phyloP scores from a whole-genome alignment of 2,888 invertebrate species.

The Phania funesta region DNA sequence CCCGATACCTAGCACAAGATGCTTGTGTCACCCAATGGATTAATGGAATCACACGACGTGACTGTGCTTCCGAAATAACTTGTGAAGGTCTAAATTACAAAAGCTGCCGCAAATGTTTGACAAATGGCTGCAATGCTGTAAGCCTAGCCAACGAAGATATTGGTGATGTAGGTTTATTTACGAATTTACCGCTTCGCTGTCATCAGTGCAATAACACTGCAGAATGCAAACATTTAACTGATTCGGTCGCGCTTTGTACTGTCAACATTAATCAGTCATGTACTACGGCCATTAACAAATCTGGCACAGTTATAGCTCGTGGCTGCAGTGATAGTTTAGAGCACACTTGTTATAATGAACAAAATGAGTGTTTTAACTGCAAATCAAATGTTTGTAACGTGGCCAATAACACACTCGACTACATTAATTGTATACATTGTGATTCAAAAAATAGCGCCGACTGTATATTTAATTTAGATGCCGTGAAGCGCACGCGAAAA shows the following conservation, averaged over 20 bases:
- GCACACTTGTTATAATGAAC: constrained; percentile 61
- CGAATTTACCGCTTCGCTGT: constrained; percentile 70
- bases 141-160: constrained; percentile 52
- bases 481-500: constrained; percentile 64
- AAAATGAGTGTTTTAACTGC: constrained; percentile 73
- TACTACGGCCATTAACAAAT: constrained; percentile 60
- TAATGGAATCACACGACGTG: constrained; percentile 68
- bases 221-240: constrained; percentile 51
- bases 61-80: constrained; percentile 68
- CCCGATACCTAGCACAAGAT: constrained; percentile 64
- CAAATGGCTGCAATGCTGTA: constrained; percentile 63
- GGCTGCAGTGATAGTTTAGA: constrained; percentile 70
- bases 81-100: constrained; percentile 63
- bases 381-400: constrained; percentile 75
- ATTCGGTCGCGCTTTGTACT: constrained; percentile 52
- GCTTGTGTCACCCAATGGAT: constrained; percentile 68
- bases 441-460: constrained; percentile 69
- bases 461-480: constrained; percentile 70
- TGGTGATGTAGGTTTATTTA: constrained; percentile 69
- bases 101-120: constrained; percentile 65
- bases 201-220: constrained; percentile 66
- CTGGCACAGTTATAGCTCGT: constrained; percentile 65
- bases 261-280: constrained; percentile 68
- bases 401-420: constrained; percentile 66
- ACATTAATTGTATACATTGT: constrained; percentile 74